These are phyloP conservation scores for Scarus forsteni DNA, from an alignment of 2,797 vertebrate genomes.

Conservation along the genomic window DNA sequence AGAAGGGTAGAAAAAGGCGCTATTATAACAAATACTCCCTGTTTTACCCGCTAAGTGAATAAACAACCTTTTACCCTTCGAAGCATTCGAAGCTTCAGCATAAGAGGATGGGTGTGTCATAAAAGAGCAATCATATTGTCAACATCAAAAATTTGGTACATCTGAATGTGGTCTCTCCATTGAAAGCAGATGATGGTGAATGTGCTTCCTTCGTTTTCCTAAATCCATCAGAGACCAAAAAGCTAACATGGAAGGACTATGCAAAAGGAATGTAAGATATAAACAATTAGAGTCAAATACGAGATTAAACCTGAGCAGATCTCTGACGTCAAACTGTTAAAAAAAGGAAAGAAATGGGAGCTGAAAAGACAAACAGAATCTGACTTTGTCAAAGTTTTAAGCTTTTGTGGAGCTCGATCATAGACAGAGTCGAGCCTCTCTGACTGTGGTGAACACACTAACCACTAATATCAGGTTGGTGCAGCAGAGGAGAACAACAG, in stretches of 20 bases:
- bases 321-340: constrained; percentile 16
- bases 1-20: not conserved
- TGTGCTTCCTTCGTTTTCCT: constrained; percentile 18
- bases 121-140: constrained; percentile 1
- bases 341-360: not conserved
- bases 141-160: constrained; percentile 26
- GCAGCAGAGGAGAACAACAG: constrained; percentile 70
- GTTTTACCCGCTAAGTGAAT: constrained; percentile 1
- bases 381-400: not conserved
- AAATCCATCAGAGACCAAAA: constrained; percentile 6
- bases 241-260: not conserved
- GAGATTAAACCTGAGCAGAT: constrained; percentile 12
- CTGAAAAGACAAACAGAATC: not conserved
- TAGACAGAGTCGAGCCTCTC: constrained; percentile 41
- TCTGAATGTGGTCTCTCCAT: constrained; percentile 18
- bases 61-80: not conserved
- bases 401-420: constrained; percentile 39
- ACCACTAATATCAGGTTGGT: constrained; percentile 77
- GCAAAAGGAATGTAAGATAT: constrained; percentile 5
- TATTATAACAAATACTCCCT: not conserved
- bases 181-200: constrained; percentile 32
- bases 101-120: constrained; percentile 9
- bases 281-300: not conserved
- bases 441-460: constrained; percentile 50
- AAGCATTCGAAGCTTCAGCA: not conserved